These are phyloP conservation scores for Drosophila subobscura DNA, from an alignment of 1,140 invertebrate species.

Conservation along the genomic window DNA sequence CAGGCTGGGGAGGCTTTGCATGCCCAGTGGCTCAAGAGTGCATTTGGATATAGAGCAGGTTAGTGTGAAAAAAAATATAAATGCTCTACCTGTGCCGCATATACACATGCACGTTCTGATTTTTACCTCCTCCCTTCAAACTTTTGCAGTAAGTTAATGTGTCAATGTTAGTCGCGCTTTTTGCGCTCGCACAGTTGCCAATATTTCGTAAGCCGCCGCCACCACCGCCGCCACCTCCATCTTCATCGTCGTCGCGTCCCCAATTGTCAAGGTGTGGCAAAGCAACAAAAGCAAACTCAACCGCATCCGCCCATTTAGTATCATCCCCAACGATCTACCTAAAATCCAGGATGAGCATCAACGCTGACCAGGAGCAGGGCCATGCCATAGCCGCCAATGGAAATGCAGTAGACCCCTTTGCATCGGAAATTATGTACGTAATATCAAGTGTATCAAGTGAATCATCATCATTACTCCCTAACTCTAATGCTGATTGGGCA, in stretches of 20 bases:
- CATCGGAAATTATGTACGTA: conserved; percentile 61
- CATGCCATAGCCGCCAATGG: conserved; percentile 54
- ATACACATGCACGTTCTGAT: conserved; percentile 12
- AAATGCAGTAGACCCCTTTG: conserved; percentile 49
- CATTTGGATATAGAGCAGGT: too few species aligned
- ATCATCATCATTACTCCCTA: too few species aligned
- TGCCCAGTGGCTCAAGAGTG: too few species aligned
- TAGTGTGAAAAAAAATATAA: too few species aligned
- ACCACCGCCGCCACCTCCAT: conserved; percentile 12
- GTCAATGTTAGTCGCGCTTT: conserved; percentile 80
- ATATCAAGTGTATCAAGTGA: too few species aligned
- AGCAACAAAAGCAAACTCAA: conserved; percentile 36
- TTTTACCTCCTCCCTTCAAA: conserved; percentile 24
- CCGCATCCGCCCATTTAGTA: conserved; percentile 12
- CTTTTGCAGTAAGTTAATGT: conserved; percentile 61
- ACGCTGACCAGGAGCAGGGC: conserved; percentile 49
- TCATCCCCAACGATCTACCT: conserved; percentile 10
- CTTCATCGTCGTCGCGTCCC: conserved; percentile 8
- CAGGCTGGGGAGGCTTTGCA: too few species aligned
- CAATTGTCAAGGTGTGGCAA: conserved; percentile 72
- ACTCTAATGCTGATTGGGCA: neutral
- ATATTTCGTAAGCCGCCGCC: conserved; percentile 66
- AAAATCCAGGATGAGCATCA: conserved; percentile 53
- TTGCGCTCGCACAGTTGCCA: conserved; percentile 74
- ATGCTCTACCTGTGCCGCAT: neutral